Percentiles rank a stretch among this genome's conserved stretches.
These are phyloP conservation scores for Drosophila anomalipes DNA, from an alignment of 2,888 invertebrate species.

Conservation along the genomic window DNA sequence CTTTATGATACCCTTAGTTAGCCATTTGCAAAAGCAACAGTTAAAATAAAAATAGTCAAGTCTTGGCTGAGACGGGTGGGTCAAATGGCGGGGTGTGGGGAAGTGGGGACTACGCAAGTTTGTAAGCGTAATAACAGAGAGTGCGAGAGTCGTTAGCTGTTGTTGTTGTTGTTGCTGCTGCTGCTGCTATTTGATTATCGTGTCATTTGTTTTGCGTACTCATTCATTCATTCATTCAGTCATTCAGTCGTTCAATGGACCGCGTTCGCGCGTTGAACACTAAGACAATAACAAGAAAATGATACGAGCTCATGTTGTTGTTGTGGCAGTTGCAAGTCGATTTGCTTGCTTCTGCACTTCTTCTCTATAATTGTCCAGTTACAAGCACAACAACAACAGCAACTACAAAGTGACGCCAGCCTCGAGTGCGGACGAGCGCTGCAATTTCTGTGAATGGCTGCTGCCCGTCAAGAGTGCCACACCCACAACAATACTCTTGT, in stretches of 20 bases:
- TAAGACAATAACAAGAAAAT: constrained; percentile 73
- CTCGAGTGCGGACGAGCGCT: constrained; percentile 29
- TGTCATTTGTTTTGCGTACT: constrained; percentile 68
- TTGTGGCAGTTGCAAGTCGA: constrained; percentile 55
- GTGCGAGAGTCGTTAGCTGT: constrained; percentile 22
- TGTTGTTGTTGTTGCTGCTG: constrained; percentile 18
- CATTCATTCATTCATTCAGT: constrained; percentile 58
- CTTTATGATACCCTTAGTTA: not conserved
- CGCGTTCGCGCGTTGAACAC: constrained; percentile 34
- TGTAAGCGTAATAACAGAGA: constrained; percentile 50
- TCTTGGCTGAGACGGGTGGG: constrained; percentile 1
- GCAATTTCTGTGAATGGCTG: constrained; percentile 74
- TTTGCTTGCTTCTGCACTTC: constrained; percentile 19
- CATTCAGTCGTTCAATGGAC: constrained; percentile 45
- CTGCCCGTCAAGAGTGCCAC: constrained; percentile 21
- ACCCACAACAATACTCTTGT: constrained; percentile 24
- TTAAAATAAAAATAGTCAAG: constrained; percentile 23
- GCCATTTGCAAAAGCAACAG: not conserved
- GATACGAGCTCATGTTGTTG: constrained; percentile 51
- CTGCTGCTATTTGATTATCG: constrained; percentile 66
- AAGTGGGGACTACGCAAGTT: constrained; percentile 29
- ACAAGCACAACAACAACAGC: constrained; percentile 27
- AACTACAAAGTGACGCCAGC: constrained; percentile 54
- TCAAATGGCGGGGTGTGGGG: not conserved
- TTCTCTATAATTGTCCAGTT: constrained; percentile 46